Percentiles rank a stretch among this genome's conserved stretches.
phyloP scores from a whole-genome alignment of 2,797 vertebrate genomes.

The Allenopithecus nigroviridis region DNA sequence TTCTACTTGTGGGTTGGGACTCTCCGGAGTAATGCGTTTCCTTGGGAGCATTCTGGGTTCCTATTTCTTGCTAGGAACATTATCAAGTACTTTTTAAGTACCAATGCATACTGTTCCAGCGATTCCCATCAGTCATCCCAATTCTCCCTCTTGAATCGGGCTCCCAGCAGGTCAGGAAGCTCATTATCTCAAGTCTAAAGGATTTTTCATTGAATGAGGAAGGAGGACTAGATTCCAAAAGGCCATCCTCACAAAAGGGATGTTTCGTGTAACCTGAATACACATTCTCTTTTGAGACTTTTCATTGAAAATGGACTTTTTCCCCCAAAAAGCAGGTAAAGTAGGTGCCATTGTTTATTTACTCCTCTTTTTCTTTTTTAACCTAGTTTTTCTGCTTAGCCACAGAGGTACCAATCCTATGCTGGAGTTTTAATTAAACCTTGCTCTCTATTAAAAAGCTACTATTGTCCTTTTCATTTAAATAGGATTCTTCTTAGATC shows the following conservation, averaged over 20 bases:
- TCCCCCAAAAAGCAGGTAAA: neutral
- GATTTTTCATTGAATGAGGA: constrained; percentile 52
- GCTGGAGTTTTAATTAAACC: constrained; percentile 83
- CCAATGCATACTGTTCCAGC: constrained; percentile 49
- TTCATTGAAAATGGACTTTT: constrained; percentile 7
- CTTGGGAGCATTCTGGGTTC: constrained; percentile 50
- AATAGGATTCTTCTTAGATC: constrained; percentile 85
- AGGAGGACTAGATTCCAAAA: neutral
- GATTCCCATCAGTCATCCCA: constrained; percentile 48
- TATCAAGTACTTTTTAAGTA: constrained; percentile 73
- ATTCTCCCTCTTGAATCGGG: constrained; percentile 66
- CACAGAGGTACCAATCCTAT: constrained; percentile 70
- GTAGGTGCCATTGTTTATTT: constrained; percentile 11
- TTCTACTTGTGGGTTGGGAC: constrained; percentile 45
- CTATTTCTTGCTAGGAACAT: constrained; percentile 64
- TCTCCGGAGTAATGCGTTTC: constrained; percentile 46
- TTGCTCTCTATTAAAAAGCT: constrained; percentile 81
- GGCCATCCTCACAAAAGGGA: neutral
- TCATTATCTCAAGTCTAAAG: constrained; percentile 66
- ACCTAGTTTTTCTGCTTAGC: constrained; percentile 71
- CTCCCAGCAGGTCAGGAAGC: constrained; percentile 37
- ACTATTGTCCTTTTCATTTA: constrained; percentile 85
- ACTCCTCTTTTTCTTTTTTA: constrained; percentile 56
- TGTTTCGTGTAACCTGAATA: neutral
- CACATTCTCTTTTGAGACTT: constrained; percentile 1